These are phyloP conservation scores for Prosopocoilus inquinatus DNA, from an alignment of 2,888 invertebrate genomes.

Conservation along the genomic window DNA sequence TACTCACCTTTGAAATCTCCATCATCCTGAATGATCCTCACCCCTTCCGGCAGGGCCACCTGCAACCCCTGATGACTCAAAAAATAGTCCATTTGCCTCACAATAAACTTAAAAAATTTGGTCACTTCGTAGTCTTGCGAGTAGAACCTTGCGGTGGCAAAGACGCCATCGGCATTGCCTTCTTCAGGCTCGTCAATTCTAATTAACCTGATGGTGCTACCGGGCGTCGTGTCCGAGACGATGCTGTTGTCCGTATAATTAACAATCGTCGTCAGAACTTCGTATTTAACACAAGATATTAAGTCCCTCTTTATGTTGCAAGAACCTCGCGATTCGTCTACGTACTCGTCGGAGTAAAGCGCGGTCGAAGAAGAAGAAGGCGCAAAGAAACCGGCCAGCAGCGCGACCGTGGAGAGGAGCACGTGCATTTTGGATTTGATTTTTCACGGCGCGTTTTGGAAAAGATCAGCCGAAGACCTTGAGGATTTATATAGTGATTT, in stretches of 20 bases:
- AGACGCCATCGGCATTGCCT: constrained; percentile 14
- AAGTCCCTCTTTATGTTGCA: constrained; percentile 33
- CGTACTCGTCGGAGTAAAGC: constrained; percentile 32
- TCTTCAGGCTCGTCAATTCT: constrained; percentile 27
- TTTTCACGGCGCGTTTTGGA: background rate
- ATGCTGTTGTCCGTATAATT: constrained; percentile 29
- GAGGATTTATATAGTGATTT: constrained; percentile 17
- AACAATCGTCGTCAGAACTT: constrained; percentile 37
- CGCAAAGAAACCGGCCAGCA: background rate
- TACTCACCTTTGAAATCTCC: background rate
- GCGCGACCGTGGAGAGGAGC: background rate
- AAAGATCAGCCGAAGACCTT: constrained; percentile 9
- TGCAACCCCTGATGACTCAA: constrained; percentile 37
- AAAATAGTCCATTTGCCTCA: constrained; percentile 36
- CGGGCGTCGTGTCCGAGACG: constrained; percentile 19
- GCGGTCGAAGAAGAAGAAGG: background rate
- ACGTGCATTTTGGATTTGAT: no score
- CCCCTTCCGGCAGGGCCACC: constrained; percentile 37
- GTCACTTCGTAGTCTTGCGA: constrained; percentile 35
- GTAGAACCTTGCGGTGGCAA: constrained; percentile 25
- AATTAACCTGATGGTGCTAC: constrained; percentile 36
- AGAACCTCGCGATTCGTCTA: constrained; percentile 34
- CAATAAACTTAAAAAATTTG: constrained; percentile 40
- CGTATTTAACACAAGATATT: constrained; percentile 39
- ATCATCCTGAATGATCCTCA: constrained; percentile 29